These are phyloP conservation scores for Pachypanchax playfairii DNA, from an alignment of 2,113 vertebrate genomes.

Conservation along the genomic window DNA sequence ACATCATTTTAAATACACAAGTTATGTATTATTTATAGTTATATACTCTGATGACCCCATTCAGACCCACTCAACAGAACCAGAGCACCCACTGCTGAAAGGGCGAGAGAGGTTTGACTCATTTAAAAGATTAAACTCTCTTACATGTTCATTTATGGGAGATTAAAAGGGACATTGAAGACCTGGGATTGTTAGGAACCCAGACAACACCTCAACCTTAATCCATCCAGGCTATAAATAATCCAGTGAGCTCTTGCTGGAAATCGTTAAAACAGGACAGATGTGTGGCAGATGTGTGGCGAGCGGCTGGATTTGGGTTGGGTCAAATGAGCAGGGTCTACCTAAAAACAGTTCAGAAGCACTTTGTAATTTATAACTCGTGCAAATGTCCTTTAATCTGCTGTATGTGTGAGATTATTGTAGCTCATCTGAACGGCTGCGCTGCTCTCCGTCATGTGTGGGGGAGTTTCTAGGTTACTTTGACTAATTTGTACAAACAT, in stretches of 20 bases:
- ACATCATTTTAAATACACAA: too few species aligned
- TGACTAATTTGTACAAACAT: too few species aligned
- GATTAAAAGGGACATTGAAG: slow-evolving; percentile 4
- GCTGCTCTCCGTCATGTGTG: slow-evolving; percentile 44
- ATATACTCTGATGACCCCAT: too few species aligned
- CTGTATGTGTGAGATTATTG: slow-evolving; percentile 14
- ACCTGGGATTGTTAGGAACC: slow-evolving; percentile 14
- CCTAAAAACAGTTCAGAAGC: slow-evolving; percentile 29
- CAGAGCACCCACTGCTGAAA: too few species aligned
- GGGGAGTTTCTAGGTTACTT: too few species aligned
- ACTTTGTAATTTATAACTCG: slow-evolving; percentile 18
- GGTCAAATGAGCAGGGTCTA: slow-evolving; percentile 32
- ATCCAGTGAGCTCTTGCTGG: background rate
- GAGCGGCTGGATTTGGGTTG: slow-evolving; percentile 7
- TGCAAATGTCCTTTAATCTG: slow-evolving; percentile 21
- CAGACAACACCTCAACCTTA: slow-evolving; percentile 10
- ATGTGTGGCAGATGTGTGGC: slow-evolving; percentile 59
- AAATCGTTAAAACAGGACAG: slow-evolving; percentile 37
- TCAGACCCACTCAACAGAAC: too few species aligned
- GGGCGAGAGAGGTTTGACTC: slow-evolving; percentile 11
- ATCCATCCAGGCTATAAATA: slow-evolving; percentile 21
- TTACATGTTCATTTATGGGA: background rate
- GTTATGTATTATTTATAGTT: too few species aligned
- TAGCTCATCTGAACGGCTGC: slow-evolving; percentile 11
- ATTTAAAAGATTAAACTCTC: slow-evolving; percentile 17